Conservation (phyloP, 2,797 vertebrate species). For the Anguilla marmorata region DNA sequence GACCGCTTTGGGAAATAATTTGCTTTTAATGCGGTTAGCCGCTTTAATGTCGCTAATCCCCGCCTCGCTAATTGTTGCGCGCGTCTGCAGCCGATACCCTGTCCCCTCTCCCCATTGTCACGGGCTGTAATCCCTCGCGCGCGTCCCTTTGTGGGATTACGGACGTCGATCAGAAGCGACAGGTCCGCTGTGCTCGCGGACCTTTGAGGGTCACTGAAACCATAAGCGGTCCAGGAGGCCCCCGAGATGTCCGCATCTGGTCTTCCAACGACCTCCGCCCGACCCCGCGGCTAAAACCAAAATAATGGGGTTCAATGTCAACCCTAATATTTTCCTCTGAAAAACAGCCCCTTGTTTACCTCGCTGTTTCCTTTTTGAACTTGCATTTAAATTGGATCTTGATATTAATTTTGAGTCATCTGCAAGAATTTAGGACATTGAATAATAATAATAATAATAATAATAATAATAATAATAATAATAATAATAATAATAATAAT, state of each 20-base stretch:
- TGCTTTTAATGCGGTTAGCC: slow-evolving; percentile 45
- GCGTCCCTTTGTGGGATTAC: slow-evolving; percentile 27
- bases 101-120: slow-evolving; percentile 28
- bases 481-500: no score
- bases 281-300: not conserved
- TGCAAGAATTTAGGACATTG: not conserved
- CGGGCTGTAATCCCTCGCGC: slow-evolving; percentile 40
- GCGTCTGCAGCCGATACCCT: slow-evolving; percentile 40
- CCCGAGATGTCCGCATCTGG: not conserved
- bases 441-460: no score
- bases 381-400: not conserved
- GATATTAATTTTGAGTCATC: not conserved
- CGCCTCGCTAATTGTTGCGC: slow-evolving; percentile 46
- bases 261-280: not conserved
- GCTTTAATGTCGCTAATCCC: slow-evolving; percentile 23
- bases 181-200: not conserved
- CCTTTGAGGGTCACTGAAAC: not conserved
- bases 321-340: not conserved
- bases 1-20: slow-evolving; percentile 30
- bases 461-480: no score
- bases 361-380: not conserved
- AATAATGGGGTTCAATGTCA: not conserved
- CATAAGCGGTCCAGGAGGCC: not conserved
- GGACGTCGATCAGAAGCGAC: not conserved
- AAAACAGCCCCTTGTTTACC: not conserved